These are phyloP conservation scores for Poeciliopsis turrubarensis DNA, from an alignment of 2,113 vertebrate genomes.

Conservation along the genomic window DNA sequence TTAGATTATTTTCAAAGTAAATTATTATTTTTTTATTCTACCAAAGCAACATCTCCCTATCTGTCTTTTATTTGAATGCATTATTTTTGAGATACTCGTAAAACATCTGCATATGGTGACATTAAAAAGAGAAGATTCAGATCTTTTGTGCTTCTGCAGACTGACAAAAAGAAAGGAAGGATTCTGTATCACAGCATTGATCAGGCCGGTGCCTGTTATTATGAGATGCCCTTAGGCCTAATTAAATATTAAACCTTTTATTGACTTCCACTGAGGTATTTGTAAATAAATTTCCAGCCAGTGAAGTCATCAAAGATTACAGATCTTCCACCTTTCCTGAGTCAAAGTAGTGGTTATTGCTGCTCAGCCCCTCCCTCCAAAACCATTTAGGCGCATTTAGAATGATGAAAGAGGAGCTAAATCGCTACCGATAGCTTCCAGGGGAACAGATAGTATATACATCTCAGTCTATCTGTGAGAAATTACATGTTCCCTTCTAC, in stretches of 20 bases:
- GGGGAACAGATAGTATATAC: conserved; percentile 61
- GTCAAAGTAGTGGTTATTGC: conserved; percentile 74
- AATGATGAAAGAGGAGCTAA: conserved; percentile 79
- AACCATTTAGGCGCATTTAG: conserved; percentile 77
- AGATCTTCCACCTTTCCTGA: conserved; percentile 61
- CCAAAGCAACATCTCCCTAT: not conserved
- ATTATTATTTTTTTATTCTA: not conserved
- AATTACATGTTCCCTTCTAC: conserved; percentile 50
- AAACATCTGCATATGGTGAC: conserved; percentile 17
- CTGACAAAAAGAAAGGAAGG: conserved; percentile 44
- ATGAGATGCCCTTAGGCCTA: conserved; percentile 71
- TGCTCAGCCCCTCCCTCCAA: conserved; percentile 44
- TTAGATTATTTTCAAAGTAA: not conserved
- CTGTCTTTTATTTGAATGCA: not conserved
- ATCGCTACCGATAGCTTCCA: conserved; percentile 73
- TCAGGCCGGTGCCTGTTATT: conserved; percentile 60
- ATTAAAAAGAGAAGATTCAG: conserved; percentile 47
- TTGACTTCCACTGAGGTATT: conserved; percentile 74
- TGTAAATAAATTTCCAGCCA: conserved; percentile 79
- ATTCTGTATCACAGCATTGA: conserved; percentile 67
- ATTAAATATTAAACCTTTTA: conserved; percentile 82
- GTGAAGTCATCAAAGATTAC: conserved; percentile 73
- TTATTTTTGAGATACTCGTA: not conserved
- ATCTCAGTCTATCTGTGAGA: conserved; percentile 62
- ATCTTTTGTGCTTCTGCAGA: conserved; percentile 37